Evolutionary conservation across 2,888 invertebrate genomes (phyloP).

Genomic region (Ophion slaviceki): DNA sequence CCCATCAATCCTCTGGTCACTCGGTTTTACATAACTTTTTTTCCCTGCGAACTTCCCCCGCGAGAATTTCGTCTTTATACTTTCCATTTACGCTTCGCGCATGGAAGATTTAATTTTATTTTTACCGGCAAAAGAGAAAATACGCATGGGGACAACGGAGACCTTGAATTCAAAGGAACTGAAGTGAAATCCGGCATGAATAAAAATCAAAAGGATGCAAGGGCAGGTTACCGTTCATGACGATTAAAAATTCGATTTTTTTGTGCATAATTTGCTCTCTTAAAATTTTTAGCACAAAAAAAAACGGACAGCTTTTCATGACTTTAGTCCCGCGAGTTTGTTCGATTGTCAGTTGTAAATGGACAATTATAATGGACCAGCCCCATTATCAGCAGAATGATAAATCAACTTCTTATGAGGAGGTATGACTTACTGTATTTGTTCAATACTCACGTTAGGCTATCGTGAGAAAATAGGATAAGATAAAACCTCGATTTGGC

Average conservation of each 20-base stretch:
- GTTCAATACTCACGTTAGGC: neutral
- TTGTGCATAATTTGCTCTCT: too few relatives aligned
- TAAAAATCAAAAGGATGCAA: too few relatives aligned
- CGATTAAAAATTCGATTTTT: too few relatives aligned
- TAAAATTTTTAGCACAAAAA: too few relatives aligned
- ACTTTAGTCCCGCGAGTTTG: too few relatives aligned
- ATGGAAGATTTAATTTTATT: constrained; percentile 34
- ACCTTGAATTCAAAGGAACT: neutral
- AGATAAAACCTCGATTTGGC: constrained; percentile 46
- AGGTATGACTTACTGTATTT: neutral
- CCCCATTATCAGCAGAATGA: too few relatives aligned
- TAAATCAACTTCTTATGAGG: too few relatives aligned
- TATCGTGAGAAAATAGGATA: constrained; percentile 18
- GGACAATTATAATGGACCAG: too few relatives aligned
- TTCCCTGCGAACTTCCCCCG: neutral
- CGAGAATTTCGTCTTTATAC: constrained; percentile 18
- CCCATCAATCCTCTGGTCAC: constrained; percentile 38
- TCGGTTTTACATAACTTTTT: constrained; percentile 55
- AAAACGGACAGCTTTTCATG: too few relatives aligned
- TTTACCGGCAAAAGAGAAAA: constrained; percentile 7
- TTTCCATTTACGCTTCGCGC: constrained; percentile 27
- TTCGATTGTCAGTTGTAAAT: too few relatives aligned
- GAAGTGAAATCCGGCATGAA: too few relatives aligned
- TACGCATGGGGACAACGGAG: neutral
- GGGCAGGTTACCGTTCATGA: too few relatives aligned